Evolutionary conservation across 2,797 vertebrate genomes (phyloP), one percentile per base, ranked within the genome.

Genomic region (Microhierax caerulescens): DNA sequence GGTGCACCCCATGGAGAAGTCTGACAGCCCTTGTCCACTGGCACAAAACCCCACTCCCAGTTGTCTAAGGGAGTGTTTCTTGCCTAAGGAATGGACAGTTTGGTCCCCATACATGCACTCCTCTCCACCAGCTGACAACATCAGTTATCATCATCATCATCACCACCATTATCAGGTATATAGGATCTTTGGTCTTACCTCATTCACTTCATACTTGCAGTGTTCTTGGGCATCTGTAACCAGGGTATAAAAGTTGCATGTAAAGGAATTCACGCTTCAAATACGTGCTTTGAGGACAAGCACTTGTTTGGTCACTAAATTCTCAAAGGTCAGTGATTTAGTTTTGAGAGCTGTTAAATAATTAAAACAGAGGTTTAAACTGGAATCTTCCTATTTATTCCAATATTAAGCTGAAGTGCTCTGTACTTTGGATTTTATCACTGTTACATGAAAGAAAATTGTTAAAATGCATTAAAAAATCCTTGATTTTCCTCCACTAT

Each of bases 341-440:
- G 89, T 95, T 96, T 48, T 84, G 56, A 95, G 77, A 94, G 68
- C 60, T 68, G 85, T 96, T 97, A 93, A 97, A 97, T 97, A 92
- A 97, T 97, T 97, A 97, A 96, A 97, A 72, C 65, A 92, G 65
- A 86, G 17, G 60, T 83, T 96, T 91, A 90, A 93, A 82, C 80
- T 57, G 48, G 48, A 92, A 81, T 90, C 77, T 87, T 91, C 41
- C 43, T 85, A 57, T 92, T 93, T 89, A 93, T 93, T 93, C 82
- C 86, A 92, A 56, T 90, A 73, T 65, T 93, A 83, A 92, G 84
- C 30, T 81, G 24, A 63, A 88, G 17, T n/a, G n/a, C n/a, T 79
- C 60, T 47, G 43, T 89, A 88, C 90, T 96, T 95, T 50, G 74
- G 22, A 60, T 93, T 88, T 93, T 92, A 45, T 57, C 30, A 45